Percentiles rank a stretch among this genome's conserved stretches.
Evolutionary conservation across 1,140 invertebrate genomes (phyloP).

Genomic region (Papilio dardanus): DNA sequence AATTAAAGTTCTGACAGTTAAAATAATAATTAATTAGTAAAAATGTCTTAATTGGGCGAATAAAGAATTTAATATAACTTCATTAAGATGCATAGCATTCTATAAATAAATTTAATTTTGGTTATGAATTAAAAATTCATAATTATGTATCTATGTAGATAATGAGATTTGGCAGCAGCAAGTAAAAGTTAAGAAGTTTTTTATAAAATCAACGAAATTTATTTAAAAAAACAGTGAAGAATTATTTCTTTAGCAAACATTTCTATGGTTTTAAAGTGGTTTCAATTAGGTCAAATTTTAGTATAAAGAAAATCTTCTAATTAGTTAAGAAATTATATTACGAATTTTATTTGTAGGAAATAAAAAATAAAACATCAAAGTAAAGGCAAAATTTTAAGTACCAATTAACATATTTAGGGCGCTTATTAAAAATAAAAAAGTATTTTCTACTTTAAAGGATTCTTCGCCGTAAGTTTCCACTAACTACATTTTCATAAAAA

Average conservation of each 20-base stretch:
- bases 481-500: no score
- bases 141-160: background rate
- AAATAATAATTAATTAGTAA: background rate
- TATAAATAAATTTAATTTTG: slow-evolving; percentile 6
- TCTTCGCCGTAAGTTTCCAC: no score
- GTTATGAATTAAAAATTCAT: slow-evolving; percentile 12
- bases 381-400: background rate
- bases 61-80: background rate
- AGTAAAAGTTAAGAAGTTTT: background rate
- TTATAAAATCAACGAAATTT: background rate
- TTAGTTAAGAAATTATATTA: background rate
- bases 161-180: background rate
- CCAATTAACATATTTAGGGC: background rate
- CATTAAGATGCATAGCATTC: slow-evolving; percentile 5
- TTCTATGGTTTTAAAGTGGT: background rate
- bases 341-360: background rate
- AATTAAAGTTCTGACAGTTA: background rate
- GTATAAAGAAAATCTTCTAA: background rate
- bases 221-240: background rate
- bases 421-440: background rate
- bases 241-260: background rate
- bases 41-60: slow-evolving; percentile 7
- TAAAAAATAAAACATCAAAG: background rate
- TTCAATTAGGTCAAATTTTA: background rate
- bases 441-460: no score